phyloP scores from a whole-genome alignment of 2,797 vertebrate genomes.

The Podarcis siculus region DNA sequence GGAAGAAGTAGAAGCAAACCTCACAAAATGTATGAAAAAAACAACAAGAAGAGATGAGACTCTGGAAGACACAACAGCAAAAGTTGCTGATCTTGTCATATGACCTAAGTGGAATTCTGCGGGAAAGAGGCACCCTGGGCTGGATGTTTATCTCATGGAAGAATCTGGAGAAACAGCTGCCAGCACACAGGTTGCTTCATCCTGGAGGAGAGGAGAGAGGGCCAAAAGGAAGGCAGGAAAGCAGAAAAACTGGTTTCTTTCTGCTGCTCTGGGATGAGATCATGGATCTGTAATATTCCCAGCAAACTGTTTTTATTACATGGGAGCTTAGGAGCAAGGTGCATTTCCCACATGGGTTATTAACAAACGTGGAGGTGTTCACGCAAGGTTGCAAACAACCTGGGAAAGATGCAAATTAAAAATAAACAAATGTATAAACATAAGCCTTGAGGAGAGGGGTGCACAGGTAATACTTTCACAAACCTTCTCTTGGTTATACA shows the following conservation, averaged over 20 bases:
- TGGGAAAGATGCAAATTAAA: neutral
- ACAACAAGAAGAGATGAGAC: neutral
- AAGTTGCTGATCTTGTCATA: slow-evolving; percentile 19
- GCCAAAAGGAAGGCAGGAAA: slow-evolving; percentile 39
- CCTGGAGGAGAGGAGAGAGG: slow-evolving; percentile 41
- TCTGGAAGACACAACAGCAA: neutral
- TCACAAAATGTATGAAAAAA: neutral
- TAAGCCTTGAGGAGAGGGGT: neutral
- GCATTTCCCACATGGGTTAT: neutral
- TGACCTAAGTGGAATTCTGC: slow-evolving; percentile 19
- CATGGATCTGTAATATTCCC: slow-evolving; percentile 60
- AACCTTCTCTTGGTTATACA: no score
- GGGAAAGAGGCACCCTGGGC: slow-evolving; percentile 18
- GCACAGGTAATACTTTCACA: neutral
- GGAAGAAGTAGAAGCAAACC: neutral
- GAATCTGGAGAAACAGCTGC: slow-evolving; percentile 60
- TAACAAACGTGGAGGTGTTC: neutral
- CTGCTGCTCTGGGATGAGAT: slow-evolving; percentile 66
- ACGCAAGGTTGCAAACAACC: neutral
- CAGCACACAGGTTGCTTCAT: slow-evolving; percentile 65
- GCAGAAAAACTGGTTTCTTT: slow-evolving; percentile 76
- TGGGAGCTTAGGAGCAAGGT: slow-evolving; percentile 51
- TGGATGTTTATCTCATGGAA: slow-evolving; percentile 54
- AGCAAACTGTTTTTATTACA: slow-evolving; percentile 40
- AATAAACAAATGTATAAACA: neutral